Conservation (phyloP, 2,888 invertebrate species). For the Agapostemon virescens region DNA sequence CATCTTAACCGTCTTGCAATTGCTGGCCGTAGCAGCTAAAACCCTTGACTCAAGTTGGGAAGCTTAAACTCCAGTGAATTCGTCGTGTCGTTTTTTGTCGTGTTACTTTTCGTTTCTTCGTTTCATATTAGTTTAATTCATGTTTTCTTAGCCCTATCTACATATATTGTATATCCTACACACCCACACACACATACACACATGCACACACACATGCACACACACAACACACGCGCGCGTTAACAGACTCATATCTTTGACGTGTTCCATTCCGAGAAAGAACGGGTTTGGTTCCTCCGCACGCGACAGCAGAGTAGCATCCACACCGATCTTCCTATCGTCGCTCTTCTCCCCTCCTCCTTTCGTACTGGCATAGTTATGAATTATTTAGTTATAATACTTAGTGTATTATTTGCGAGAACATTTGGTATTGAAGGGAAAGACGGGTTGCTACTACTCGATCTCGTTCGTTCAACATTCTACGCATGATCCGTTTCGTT, state of each 20-base stretch:
- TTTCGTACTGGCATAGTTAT: conserved; percentile 48
- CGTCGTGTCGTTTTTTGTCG: conserved; percentile 44
- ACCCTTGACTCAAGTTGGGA: conserved; percentile 80
- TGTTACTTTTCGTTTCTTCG: conserved; percentile 22
- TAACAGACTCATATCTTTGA: too few relatives aligned
- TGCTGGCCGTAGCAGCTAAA: conserved; percentile 76
- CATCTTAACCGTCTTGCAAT: conserved; percentile 62
- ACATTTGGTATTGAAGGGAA: conserved; percentile 75
- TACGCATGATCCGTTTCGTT: conserved; percentile 34
- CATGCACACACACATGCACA: conserved; percentile 33
- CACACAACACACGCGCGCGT: too few relatives aligned
- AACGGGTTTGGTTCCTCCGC: conserved; percentile 24
- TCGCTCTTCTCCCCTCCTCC: conserved; percentile 36
- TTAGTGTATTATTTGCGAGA: conserved; percentile 57
- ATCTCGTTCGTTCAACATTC: conserved; percentile 37
- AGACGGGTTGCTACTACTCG: conserved; percentile 56
- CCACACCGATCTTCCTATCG: conserved; percentile 24
- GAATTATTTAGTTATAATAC: conserved; percentile 56
- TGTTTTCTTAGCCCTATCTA: conserved; percentile 30
- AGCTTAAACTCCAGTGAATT: conserved; percentile 75
- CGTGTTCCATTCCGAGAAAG: conserved; percentile 32
- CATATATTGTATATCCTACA: conserved; percentile 31
- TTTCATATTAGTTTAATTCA: conserved; percentile 15
- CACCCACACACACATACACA: conserved; percentile 28
- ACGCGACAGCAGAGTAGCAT: conserved; percentile 30